Base-by-base conservation (phyloP, 2,797 vertebrate genomes). In the Tympanoctomys barrerae region DNA sequence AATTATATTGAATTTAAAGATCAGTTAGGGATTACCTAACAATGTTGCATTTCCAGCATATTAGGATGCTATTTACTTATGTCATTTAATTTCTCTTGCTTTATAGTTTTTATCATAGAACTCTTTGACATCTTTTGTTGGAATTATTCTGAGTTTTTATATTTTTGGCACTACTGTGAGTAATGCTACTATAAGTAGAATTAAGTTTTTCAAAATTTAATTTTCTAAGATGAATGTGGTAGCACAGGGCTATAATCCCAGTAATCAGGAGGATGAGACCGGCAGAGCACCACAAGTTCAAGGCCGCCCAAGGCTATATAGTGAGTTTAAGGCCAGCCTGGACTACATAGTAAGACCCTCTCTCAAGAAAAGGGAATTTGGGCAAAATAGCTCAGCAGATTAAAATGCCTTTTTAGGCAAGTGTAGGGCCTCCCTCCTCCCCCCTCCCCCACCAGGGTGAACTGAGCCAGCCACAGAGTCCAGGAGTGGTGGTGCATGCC, bases 51-150 rank as follows among this genome's bases (percentile, higher is more conserved):
- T 87, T 95, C 24, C 16, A 78, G 1, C 80, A 39, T 13, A 78
- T 16, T 86, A 92, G 59, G 59, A 87, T 6, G 24, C 21, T 87
- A 22, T 87, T 88, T 84, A 93, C 46, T 93, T 91, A 66, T 19
- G 39, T 81, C 22, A 46, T 89, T 95, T 94, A 94, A 82, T 77
- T 90, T 94, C 62, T 86, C 80, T 89, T 28, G 2, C 62, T 87
- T 71, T 96, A 0, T 86, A 28, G 59, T 94, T 87, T 87, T 93
- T 75, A 49, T 16, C 75, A 36, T 82, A 57, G 75, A 87, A 18
- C 12, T 57, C 36, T 36, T 81, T 28, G 57, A 26, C 14, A 64
- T 84, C 24, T 91, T 91, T 84, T 91, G 42, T 84, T 54, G 77
- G 52, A 82, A 59, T 71, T 28, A 46, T 77, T 49, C 13, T 24